phyloP scores from a whole-genome alignment of 2,113 vertebrate species.

The Myrmecobius fasciatus region DNA sequence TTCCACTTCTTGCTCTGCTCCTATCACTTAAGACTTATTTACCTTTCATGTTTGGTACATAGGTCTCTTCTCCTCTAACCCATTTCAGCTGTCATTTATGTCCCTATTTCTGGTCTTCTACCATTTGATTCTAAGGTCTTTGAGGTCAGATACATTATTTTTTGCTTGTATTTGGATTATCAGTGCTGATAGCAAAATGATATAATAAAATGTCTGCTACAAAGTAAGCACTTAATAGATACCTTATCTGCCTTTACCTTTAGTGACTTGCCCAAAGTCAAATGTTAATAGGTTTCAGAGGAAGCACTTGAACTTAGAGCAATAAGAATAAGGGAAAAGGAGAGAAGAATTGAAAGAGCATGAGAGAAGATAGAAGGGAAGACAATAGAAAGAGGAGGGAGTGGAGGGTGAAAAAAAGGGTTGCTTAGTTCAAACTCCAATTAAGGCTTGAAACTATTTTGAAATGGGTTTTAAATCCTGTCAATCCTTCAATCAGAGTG shows the following conservation, averaged over 20 bases:
- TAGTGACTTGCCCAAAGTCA: neutral
- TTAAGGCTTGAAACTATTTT: neutral
- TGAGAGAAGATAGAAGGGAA: neutral
- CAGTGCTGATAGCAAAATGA: neutral
- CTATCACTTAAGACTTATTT: neutral
- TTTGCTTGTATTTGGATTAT: neutral
- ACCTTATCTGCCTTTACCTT: neutral
- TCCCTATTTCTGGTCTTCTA: neutral
- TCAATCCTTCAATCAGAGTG: neutral
- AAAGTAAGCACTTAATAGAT: neutral
- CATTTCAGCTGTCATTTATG: neutral
- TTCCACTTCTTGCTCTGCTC: neutral
- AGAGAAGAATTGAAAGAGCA: neutral
- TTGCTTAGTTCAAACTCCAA: constrained; percentile 27
- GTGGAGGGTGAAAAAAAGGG: neutral
- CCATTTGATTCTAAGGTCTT: neutral
- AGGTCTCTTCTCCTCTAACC: neutral
- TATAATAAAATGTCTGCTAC: neutral
- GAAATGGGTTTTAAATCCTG: neutral
- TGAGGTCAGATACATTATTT: neutral
- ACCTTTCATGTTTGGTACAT: neutral
- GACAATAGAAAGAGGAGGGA: neutral
- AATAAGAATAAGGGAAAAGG: neutral
- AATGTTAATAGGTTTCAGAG: neutral
- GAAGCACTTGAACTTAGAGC: neutral